phyloP scores from a whole-genome alignment of 1,140 invertebrate genomes.

The Heliothis subflexa region DNA sequence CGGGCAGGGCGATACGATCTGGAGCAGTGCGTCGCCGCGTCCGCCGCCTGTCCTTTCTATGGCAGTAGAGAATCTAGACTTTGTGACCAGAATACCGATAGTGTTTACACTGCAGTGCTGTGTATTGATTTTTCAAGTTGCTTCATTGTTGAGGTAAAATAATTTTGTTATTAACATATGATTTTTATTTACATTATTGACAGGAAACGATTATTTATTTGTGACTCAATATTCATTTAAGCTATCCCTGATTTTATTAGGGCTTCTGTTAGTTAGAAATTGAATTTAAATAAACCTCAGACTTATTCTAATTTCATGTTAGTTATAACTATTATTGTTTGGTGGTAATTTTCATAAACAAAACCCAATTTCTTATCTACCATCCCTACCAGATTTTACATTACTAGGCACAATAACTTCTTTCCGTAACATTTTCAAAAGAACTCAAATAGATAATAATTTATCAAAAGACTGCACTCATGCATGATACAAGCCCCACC shows the following conservation, averaged over 20 bases:
- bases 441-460: no score
- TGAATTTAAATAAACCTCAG: no score
- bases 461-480: not conserved
- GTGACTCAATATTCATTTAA: not conserved
- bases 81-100: constrained; percentile 50
- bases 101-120: constrained; percentile 56
- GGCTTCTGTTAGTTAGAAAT: no score
- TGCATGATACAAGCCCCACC: constrained; percentile 19
- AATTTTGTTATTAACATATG: not conserved
- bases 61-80: constrained; percentile 51
- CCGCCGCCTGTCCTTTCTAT: constrained; percentile 57
- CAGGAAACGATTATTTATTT: not conserved
- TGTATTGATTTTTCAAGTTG: constrained; percentile 57
- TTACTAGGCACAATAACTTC: not conserved
- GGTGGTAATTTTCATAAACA: no score
- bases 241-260: not conserved
- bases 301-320: no score
- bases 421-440: not conserved
- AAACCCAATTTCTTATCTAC: no score
- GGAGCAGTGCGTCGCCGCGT: constrained; percentile 49
- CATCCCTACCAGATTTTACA: no score
- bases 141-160: constrained; percentile 13
- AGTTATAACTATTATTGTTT: no score
- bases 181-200: constrained; percentile 20
- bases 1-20: constrained; percentile 54